Conservation (phyloP, 2,888 invertebrate species). For the Drosophila vallismaia region DNA sequence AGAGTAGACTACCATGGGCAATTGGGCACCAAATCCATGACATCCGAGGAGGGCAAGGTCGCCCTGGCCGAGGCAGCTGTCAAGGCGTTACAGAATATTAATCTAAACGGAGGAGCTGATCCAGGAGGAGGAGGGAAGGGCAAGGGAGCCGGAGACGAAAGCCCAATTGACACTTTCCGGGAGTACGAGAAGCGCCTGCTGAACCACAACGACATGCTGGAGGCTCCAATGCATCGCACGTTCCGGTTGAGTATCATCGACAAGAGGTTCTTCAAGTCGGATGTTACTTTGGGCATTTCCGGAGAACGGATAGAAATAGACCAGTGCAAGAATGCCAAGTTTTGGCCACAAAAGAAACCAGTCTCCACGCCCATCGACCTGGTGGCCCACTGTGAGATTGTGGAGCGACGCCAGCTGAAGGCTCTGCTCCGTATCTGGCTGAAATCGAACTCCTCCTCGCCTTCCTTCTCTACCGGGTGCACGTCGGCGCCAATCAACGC, state of each 20-base stretch:
- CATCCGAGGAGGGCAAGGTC: constrained; percentile 84
- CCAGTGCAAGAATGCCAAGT: constrained; percentile 87
- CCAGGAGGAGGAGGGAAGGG: constrained; percentile 23
- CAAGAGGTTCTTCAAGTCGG: constrained; percentile 91
- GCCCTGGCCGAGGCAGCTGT: constrained; percentile 79
- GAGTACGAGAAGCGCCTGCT: constrained; percentile 88
- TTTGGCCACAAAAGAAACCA: constrained; percentile 90
- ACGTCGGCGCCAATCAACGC: constrained; percentile 58
- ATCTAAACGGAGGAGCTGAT: constrained; percentile 66
- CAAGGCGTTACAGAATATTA: constrained; percentile 65
- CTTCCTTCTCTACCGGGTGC: constrained; percentile 66
- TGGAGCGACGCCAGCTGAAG: constrained; percentile 90
- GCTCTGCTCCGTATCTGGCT: constrained; percentile 89
- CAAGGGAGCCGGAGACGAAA: constrained; percentile 32
- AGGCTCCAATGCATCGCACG: constrained; percentile 94
- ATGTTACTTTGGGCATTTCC: constrained; percentile 94
- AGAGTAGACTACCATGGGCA: constrained; percentile 79
- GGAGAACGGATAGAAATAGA: constrained; percentile 96
- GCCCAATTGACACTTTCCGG: constrained; percentile 56
- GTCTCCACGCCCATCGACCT: constrained; percentile 93
- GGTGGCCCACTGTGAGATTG: constrained; percentile 93
- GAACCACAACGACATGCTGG: constrained; percentile 91
- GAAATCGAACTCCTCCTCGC: constrained; percentile 84
- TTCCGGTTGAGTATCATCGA: constrained; percentile 91
- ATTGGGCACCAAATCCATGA: constrained; percentile 81